These are phyloP conservation scores for Capra hircus DNA, from an alignment of 2,113 vertebrate species.

Conservation along the genomic window DNA sequence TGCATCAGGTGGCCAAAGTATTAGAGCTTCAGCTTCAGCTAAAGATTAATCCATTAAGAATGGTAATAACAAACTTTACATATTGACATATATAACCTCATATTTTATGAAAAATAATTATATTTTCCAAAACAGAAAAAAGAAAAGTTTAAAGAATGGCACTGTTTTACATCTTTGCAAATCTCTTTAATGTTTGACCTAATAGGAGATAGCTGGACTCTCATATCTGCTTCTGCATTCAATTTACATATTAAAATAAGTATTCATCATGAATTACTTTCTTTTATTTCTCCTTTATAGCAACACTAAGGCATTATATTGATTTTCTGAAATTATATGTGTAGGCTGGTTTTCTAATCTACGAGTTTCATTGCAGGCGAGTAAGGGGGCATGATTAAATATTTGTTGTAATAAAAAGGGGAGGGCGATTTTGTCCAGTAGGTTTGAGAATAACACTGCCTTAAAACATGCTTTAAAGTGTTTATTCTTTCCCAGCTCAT, in stretches of 20 bases:
- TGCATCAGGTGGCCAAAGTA: background rate
- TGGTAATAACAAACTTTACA: background rate
- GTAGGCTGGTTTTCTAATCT: background rate
- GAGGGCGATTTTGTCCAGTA: background rate
- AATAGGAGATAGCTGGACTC: constrained; percentile 9
- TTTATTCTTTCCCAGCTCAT: background rate
- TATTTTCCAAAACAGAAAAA: constrained; percentile 17
- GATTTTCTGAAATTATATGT: background rate
- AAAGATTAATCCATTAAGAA: background rate
- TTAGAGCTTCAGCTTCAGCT: background rate
- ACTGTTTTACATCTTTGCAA: background rate
- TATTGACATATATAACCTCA: background rate
- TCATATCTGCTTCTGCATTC: background rate
- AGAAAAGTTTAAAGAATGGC: background rate
- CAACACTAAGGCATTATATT: background rate
- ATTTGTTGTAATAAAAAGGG: background rate
- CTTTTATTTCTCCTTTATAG: constrained; percentile 12
- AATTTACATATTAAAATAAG: constrained; percentile 50
- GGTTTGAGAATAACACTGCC: background rate
- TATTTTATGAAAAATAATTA: constrained; percentile 10
- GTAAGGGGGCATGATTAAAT: background rate
- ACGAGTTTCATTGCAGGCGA: background rate
- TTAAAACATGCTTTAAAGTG: background rate
- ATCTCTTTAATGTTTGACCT: constrained; percentile 7
- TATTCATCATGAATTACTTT: constrained; percentile 26